Evolutionary conservation across 2,113 vertebrate genomes (phyloP).

Genomic region (Plecturocebus donacophilus): DNA sequence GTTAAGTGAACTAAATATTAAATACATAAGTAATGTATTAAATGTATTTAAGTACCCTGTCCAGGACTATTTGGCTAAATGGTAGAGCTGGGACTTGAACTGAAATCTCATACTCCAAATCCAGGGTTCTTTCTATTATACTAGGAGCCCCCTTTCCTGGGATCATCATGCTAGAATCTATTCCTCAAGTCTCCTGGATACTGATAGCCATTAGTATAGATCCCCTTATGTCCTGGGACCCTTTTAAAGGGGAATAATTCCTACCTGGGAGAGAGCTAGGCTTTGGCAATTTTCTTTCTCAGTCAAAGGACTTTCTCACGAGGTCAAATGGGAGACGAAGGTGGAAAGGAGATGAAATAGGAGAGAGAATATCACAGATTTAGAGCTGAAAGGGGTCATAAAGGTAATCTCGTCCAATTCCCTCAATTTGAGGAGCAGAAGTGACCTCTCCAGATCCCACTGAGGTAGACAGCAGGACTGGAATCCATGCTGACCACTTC

Average conservation of each 20-base stretch:
- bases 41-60: neutral
- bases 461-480: neutral
- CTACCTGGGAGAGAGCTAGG: neutral
- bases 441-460: neutral
- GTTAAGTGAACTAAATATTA: neutral
- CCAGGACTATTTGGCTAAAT: neutral
- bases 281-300: neutral
- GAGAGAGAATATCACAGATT: neutral
- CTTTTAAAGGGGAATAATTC: neutral
- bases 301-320: neutral
- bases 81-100: neutral
- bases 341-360: neutral
- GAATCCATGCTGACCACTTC: neutral
- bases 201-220: neutral
- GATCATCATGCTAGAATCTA: neutral
- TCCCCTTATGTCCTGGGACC: neutral
- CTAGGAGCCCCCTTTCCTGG: neutral
- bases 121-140: neutral
- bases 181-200: neutral
- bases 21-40: neutral
- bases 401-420: neutral
- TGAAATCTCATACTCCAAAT: neutral
- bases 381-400: neutral
- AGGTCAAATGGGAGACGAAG: neutral
- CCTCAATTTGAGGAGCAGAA: neutral